Percentiles rank a stretch among this genome's conserved stretches.
phyloP scores from a whole-genome alignment of 2,113 vertebrate genomes.

The Barbus barbus region DNA sequence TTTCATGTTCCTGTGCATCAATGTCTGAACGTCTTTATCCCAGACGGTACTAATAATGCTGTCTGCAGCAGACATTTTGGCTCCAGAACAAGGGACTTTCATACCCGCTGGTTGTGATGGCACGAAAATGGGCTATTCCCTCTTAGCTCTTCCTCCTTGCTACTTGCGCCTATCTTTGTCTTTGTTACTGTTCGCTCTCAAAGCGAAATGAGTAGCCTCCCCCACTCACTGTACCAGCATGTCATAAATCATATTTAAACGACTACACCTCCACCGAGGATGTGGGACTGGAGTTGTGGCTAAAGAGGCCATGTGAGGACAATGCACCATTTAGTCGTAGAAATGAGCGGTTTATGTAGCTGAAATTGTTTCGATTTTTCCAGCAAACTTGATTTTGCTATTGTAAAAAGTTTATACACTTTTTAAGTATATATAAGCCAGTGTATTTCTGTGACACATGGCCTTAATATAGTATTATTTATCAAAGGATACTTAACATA shows the following conservation, averaged over 20 bases:
- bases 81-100: constrained; percentile 30
- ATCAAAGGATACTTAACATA: not conserved
- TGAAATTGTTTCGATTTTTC: not conserved
- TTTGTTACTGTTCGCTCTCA: not conserved
- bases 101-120: not conserved
- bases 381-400: not conserved
- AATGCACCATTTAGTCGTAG: constrained; percentile 5
- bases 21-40: constrained; percentile 29
- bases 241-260: constrained; percentile 44
- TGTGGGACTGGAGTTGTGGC: not conserved
- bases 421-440: not conserved
- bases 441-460: not conserved
- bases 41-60: not conserved
- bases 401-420: not conserved
- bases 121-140: not conserved
- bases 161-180: constrained; percentile 15
- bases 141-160: not conserved
- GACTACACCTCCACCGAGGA: constrained; percentile 13
- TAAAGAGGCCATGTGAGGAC: constrained; percentile 32
- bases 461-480: not conserved
- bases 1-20: constrained; percentile 36
- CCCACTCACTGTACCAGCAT: constrained; percentile 22
- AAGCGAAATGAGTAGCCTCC: not conserved
- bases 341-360: not conserved
- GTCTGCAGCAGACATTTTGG: constrained; percentile 37